Base-by-base conservation (phyloP, 1,140 invertebrate species). In the Kradibia gibbosae region DNA sequence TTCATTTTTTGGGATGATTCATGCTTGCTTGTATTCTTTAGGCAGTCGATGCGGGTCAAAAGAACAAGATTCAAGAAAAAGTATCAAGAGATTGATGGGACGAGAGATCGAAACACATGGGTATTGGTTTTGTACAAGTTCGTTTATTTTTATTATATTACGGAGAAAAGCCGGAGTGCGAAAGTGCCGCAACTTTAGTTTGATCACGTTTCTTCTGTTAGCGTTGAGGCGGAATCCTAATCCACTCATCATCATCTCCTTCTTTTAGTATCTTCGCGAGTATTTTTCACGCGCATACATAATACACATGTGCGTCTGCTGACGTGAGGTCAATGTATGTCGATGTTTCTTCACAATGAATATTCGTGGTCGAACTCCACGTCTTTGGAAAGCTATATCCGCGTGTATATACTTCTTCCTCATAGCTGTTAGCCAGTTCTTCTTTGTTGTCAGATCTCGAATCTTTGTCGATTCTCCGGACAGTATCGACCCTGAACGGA, bases 161-260 rank as follows among this genome's bases (percentile, higher is more conserved):
- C 72, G 50, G 8, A 39, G 50, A 3, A 39, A 34, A 57, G 31
- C 15, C 15, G 71, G 1, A 42, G 50, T 8, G 53, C 55, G 55
- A 77, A 77, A 77, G 75, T 67, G 75, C 75, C 55, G 76, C 62
- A 62, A 78, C 55, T 48, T 77, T 77, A 77, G 42, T 77, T 62
- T 48, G 31, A 79, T 71, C 77, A 79, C 77, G 77, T 79, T 57
- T 50, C 67, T 72, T 72, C 77, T 67, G 67, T 78, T 78, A 78
- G 20, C 15, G 62, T 31, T 17, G 73, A 57, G 20, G 48, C 22
- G 62, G 62, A 65, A 67, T 39, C 34, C 36, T 67, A 67, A 67
- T 67, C 34, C 34, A 67, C 34, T 67, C 62, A 39, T 67, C 62
- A 36, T 39, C 34, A 67, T 67, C 34, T 39, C n/a, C 34, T 67